phyloP scores from a whole-genome alignment of 2,113 vertebrate species.

The Gadus macrocephalus region DNA sequence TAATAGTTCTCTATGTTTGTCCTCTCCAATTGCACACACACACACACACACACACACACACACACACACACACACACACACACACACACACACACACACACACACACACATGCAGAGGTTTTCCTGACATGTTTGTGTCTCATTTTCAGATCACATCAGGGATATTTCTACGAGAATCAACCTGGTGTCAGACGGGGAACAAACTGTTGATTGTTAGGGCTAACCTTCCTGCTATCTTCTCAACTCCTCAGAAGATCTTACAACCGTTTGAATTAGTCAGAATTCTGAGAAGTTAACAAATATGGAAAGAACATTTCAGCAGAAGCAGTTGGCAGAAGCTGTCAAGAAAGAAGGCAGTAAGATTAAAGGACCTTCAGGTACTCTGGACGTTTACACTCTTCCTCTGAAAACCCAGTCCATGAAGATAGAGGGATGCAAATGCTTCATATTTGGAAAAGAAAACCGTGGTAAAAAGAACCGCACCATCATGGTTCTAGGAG shows the following conservation, averaged over 20 bases:
- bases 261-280: background rate
- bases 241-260: background rate
- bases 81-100: no score
- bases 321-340: no score
- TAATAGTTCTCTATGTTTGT: no score
- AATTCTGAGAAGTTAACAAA: background rate
- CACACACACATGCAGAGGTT: background rate
- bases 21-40: background rate
- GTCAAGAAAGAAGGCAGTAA: no score
- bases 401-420: background rate
- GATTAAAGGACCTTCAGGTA: fast-evolving
- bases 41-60: conserved; percentile 1
- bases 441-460: conserved; percentile 23
- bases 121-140: background rate
- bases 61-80: background rate
- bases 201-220: no score
- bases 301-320: background rate
- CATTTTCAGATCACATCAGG: background rate
- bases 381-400: conserved; percentile 1
- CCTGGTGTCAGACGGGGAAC: background rate
- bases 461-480: background rate
- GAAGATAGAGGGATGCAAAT: conserved; percentile 16
- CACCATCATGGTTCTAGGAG: conserved; percentile 57
- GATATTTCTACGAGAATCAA: background rate
- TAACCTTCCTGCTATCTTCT: background rate